These are phyloP conservation scores for Herpailurus yagouaroundi DNA, from an alignment of 2,113 vertebrate species.

Conservation along the genomic window DNA sequence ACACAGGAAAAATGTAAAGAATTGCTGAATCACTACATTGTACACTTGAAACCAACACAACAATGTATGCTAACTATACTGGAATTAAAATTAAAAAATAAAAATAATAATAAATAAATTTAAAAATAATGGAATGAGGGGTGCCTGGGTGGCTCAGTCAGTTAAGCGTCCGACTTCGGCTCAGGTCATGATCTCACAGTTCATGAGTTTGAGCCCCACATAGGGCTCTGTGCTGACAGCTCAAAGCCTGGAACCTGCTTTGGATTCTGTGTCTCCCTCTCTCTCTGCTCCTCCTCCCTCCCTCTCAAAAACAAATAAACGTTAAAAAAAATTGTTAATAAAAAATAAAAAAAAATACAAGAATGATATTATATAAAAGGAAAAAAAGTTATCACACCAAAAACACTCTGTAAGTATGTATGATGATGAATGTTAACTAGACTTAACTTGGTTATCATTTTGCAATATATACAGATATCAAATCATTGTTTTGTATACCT, in stretches of 20 bases:
- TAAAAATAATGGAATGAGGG: neutral
- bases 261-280: too few species aligned
- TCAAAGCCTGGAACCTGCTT: too few species aligned
- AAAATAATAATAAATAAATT: neutral
- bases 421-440: neutral
- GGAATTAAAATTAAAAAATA: neutral
- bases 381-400: neutral
- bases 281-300: too few species aligned
- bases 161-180: too few species aligned
- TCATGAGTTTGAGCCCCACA: too few species aligned
- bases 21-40: neutral
- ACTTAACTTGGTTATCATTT: neutral
- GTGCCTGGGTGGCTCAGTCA: too few species aligned
- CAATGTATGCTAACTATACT: neutral
- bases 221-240: too few species aligned
- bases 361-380: neutral
- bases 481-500: neutral
- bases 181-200: too few species aligned
- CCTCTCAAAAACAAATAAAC: too few species aligned
- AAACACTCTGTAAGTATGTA: neutral
- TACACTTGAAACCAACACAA: neutral
- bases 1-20: neutral
- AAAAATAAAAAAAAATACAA: neutral
- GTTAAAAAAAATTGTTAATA: neutral
- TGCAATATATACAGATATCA: neutral